Conservation (phyloP, 2,113 vertebrate species). For the Amblyopsis rosae region DNA sequence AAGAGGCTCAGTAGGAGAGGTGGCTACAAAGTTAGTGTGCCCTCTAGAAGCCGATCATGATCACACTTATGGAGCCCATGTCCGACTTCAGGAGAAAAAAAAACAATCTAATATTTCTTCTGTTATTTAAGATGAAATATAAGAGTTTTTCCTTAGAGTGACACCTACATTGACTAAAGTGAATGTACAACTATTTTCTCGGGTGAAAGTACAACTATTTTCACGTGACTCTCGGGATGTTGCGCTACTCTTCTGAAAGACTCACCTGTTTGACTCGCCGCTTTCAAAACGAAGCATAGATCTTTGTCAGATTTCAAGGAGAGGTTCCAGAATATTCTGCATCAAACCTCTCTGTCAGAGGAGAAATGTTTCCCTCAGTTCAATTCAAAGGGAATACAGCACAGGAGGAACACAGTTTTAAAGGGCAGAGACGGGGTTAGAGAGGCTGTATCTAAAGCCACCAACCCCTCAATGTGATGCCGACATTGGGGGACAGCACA, state of each 20-base stretch:
- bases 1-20: conserved; percentile 14
- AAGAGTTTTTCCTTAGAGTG: conserved; percentile 26
- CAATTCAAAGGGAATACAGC: conserved; percentile 52
- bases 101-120: neutral
- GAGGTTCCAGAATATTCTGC: conserved; percentile 32
- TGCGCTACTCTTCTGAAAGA: conserved; percentile 36
- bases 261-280: conserved; percentile 38
- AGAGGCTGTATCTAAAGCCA: conserved; percentile 47
- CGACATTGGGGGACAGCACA: conserved; percentile 26
- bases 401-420: conserved; percentile 50
- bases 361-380: conserved; percentile 47
- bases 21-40: conserved; percentile 17
- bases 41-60: conserved; percentile 38
- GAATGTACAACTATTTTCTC: conserved; percentile 38
- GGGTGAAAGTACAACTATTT: conserved; percentile 37
- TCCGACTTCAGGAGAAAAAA: conserved; percentile 27
- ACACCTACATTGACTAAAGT: conserved; percentile 45
- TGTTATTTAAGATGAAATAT: conserved; percentile 36
- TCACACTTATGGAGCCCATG: conserved; percentile 23
- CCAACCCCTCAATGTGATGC: conserved; percentile 46
- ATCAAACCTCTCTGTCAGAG: conserved; percentile 37
- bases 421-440: conserved; percentile 47
- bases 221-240: conserved; percentile 34
- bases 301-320: conserved; percentile 51
- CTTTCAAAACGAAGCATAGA: conserved; percentile 55